Conservation (phyloP, 1,140 invertebrate genomes). For the Drosophila sucinea region DNA sequence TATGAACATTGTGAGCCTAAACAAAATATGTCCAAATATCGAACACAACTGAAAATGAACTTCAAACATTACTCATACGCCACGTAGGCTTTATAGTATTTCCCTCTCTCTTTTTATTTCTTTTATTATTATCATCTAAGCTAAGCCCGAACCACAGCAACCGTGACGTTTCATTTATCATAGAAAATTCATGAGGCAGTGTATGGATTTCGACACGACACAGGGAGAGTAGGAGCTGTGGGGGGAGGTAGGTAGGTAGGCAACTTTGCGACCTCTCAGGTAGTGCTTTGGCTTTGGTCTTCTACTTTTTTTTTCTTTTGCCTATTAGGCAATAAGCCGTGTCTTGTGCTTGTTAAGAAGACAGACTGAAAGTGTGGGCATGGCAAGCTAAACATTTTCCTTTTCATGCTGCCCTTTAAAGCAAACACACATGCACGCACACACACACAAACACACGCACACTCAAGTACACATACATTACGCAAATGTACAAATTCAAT, state of each 20-base stretch:
- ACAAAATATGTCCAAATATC: constrained; percentile 10
- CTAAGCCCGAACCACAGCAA: constrained; percentile 45
- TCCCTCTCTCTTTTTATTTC: constrained; percentile 24
- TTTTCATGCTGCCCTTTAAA: constrained; percentile 20
- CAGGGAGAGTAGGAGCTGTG: neutral
- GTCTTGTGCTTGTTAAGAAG: constrained; percentile 42
- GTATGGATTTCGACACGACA: constrained; percentile 52
- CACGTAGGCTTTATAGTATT: constrained; percentile 53
- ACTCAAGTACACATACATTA: constrained; percentile 41
- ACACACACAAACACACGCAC: constrained; percentile 11
- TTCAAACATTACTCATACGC: constrained; percentile 70
- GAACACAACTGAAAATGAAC: constrained; percentile 16
- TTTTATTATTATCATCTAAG: constrained; percentile 58
- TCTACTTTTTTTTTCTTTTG: neutral
- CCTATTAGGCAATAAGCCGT: constrained; percentile 24
- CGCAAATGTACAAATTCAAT: constrained; percentile 75
- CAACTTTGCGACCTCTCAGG: constrained; percentile 50
- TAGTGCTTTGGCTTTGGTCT: constrained; percentile 11
- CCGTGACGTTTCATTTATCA: constrained; percentile 78
- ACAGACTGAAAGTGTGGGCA: constrained; percentile 24
- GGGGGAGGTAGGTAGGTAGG: neutral
- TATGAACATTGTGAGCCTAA: constrained; percentile 35
- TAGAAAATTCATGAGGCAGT: constrained; percentile 73
- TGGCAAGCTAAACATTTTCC: constrained; percentile 50
- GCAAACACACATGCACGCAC: neutral